A percentile compares a stretch with the other conserved stretches of the same genome.
Conservation (phyloP, 1,140 invertebrate genomes). For the Formica exsecta region DNA sequence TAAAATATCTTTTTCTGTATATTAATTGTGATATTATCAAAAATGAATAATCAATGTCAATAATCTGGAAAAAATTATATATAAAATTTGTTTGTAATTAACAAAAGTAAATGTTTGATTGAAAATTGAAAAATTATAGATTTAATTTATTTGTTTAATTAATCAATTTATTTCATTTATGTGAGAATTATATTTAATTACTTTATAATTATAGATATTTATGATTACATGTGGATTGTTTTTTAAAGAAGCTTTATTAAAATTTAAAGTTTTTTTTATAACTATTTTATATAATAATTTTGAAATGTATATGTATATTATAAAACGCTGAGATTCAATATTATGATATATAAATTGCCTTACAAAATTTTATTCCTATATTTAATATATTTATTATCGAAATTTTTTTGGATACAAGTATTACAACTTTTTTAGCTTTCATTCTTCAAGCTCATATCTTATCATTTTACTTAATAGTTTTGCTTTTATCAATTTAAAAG, state of each 20-base stretch:
- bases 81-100: background rate
- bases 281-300: background rate
- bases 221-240: no score
- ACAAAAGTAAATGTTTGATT: background rate
- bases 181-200: no score
- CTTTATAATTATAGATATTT: no score
- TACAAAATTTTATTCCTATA: background rate
- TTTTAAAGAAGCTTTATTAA: background rate
- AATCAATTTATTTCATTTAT: no score
- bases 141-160: no score
- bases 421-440: background rate
- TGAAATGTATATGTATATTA: background rate
- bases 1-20: slow-evolving; percentile 10
- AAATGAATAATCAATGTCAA: background rate
- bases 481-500: background rate
- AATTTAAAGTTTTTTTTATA: background rate
- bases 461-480: background rate
- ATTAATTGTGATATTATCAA: slow-evolving; percentile 1
- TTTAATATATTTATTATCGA: background rate
- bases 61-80: background rate
- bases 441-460: background rate
- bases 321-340: background rate
- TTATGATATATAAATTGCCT: background rate
- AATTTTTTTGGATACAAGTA: background rate
- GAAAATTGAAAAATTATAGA: background rate